Conservation (phyloP, 2,888 invertebrate genomes). For the Chalcosyrphus nemorum region DNA sequence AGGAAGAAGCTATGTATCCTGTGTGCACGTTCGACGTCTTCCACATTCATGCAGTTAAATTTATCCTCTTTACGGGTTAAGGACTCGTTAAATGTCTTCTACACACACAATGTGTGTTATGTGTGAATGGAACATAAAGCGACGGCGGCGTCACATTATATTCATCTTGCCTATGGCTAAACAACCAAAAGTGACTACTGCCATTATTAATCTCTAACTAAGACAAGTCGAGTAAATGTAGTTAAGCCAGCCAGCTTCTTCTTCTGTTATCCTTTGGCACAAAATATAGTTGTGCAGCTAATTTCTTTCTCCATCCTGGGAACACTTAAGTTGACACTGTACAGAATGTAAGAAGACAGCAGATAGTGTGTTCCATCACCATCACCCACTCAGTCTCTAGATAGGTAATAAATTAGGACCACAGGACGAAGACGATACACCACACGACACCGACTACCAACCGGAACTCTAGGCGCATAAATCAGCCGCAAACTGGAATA, state of each 20-base stretch:
- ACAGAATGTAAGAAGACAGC: background rate
- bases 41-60: constrained; percentile 56
- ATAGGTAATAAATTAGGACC: constrained; percentile 60
- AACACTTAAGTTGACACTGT: constrained; percentile 32
- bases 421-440: constrained; percentile 47
- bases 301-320: constrained; percentile 32
- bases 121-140: constrained; percentile 54
- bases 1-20: constrained; percentile 35
- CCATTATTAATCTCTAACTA: constrained; percentile 26
- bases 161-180: constrained; percentile 49
- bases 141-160: constrained; percentile 41
- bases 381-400: background rate
- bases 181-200: constrained; percentile 52
- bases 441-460: background rate
- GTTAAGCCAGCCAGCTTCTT: constrained; percentile 26
- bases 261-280: background rate
- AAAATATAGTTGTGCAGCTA: constrained; percentile 26
- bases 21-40: constrained; percentile 51
- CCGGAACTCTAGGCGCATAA: constrained; percentile 46
- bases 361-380: background rate
- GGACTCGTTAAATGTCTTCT: constrained; percentile 59
- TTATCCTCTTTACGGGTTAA: constrained; percentile 66
- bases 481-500: constrained; percentile 56
- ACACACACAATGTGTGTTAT: background rate
- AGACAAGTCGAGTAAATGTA: constrained; percentile 14